Evolutionary conservation across 2,797 vertebrate species (phyloP), one percentile per base, ranked within the genome.

Genomic region (Micrastur ruficollis): DNA sequence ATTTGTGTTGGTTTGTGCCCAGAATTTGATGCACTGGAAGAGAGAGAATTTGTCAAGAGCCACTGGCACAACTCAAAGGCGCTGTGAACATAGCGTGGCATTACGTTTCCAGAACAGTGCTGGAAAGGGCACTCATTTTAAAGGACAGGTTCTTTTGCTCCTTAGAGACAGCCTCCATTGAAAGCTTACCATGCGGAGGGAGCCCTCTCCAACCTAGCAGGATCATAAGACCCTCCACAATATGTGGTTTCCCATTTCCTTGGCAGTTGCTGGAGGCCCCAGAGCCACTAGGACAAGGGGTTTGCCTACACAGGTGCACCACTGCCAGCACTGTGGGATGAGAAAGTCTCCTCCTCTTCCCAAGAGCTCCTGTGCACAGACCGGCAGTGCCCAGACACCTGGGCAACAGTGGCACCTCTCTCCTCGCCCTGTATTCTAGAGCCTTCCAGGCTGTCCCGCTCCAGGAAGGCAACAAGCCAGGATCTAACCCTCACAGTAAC

Each of bases 1-100:
- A 85, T 98, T 98, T 75, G 98, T 98, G 98, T 99, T 99, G 98
- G 98, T 98, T 94, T 98, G 98, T 38, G 99, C 98, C 99, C 99
- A 99, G 90, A 99, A 98, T 65, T 98, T 98, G 98, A 99, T 99
- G 98, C 99, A 99, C 98, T 99, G 94, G 55, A 98, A 98, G 71
- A 98, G 79, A 97, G 91, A 97, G 93, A 95, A 76, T 71, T 23
- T 44, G 19, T 97, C 83, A 95, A 29, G 61, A 87, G 89, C 50
- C 44, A 23, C 73, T 2, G 26, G 56, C 75, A 36, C 81, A 27
- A 12, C 36, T 4, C 14, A 2, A 8, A 34, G 56, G 65, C 5
- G 26, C 89, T 8, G 52, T 2, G 42, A 55, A 12, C 26, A 11
- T 2, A 8, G 55, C 4, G 7, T 11, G 65, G 74, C 53, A 1